Evolutionary conservation across 2,113 vertebrate genomes (phyloP).

Genomic region (Pedetes capensis): DNA sequence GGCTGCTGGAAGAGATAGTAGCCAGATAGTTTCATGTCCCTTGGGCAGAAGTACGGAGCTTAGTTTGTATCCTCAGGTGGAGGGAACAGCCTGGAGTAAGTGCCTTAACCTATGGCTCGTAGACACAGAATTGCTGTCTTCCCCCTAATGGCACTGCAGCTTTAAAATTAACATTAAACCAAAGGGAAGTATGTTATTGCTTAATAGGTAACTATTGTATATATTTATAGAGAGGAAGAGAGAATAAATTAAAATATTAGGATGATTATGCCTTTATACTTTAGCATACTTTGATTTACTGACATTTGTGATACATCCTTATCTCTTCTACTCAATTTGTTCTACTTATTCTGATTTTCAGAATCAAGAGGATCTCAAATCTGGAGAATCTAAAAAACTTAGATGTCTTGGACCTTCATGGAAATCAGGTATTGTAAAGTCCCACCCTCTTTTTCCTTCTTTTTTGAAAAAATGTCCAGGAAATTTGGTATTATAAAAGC

Average conservation of each 20-base stretch:
- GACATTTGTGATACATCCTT: background rate
- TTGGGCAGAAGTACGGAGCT: background rate
- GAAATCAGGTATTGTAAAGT: constrained; percentile 92
- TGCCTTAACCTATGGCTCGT: background rate
- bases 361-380: constrained; percentile 92
- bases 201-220: background rate
- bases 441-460: too few relatives aligned
- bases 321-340: constrained; percentile 24
- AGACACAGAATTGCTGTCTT: background rate
- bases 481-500: background rate
- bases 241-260: constrained; percentile 44
- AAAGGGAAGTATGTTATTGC: background rate
- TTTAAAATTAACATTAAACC: background rate
- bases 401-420: constrained; percentile 95
- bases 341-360: constrained; percentile 78
- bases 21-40: background rate
- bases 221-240: background rate
- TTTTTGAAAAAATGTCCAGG: background rate
- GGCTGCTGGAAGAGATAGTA: background rate
- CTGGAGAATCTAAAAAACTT: constrained; percentile 90
- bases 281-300: background rate
- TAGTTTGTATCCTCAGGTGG: background rate
- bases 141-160: background rate
- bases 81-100: background rate
- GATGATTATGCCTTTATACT: background rate